Evolutionary conservation across 2,888 invertebrate genomes (phyloP).

Genomic region (Eilema caniola): DNA sequence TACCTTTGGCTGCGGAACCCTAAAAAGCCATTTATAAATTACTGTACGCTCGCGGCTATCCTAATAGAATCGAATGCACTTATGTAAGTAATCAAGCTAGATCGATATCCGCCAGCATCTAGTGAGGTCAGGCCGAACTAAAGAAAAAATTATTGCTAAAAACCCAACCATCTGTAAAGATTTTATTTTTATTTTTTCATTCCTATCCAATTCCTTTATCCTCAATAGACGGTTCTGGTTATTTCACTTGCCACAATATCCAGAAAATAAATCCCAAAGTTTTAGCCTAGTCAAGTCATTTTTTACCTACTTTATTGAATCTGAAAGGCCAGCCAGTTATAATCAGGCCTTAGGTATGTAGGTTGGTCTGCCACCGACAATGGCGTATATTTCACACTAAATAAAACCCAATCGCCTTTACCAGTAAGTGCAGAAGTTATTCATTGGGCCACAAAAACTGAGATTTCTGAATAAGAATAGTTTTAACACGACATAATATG

Average conservation of each 20-base stretch:
- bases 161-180: not conserved
- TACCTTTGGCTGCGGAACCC: too few species aligned
- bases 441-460: slow-evolving; percentile 21
- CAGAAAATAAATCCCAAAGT: not conserved
- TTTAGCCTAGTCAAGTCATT: not conserved
- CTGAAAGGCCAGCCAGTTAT: slow-evolving; percentile 22
- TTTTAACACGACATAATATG: too few species aligned
- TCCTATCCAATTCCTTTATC: not conserved
- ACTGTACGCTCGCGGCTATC: too few species aligned
- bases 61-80: not conserved
- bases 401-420: slow-evolving; percentile 50
- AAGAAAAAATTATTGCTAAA: not conserved
- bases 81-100: not conserved
- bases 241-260: not conserved
- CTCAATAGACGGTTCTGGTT: not conserved
- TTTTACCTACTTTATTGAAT: slow-evolving; percentile 19
- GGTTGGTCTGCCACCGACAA: slow-evolving; percentile 26
- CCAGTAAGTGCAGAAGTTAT: slow-evolving; percentile 37
- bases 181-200: not conserved
- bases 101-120: not conserved
- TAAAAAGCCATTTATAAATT: too few species aligned
- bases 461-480: not conserved
- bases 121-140: not conserved
- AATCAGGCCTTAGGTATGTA: slow-evolving; percentile 18
- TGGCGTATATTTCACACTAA: slow-evolving; percentile 51